phyloP scores from a whole-genome alignment of 2,797 vertebrate genomes.

The Gymnothorax javanicus region DNA sequence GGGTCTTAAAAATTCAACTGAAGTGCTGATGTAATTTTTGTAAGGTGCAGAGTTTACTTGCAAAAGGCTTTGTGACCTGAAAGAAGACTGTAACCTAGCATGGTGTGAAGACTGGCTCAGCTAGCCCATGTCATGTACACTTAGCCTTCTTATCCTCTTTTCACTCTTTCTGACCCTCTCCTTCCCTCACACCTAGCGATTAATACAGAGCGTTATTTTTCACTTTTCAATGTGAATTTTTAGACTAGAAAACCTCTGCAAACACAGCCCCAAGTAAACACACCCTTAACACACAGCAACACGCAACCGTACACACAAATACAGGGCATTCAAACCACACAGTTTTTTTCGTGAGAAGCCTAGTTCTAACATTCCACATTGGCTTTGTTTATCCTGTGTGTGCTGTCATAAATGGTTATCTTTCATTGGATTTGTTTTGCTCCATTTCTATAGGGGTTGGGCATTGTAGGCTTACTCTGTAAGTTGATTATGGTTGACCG shows the following conservation, averaged over 20 bases:
- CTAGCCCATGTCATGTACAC: too few relatives aligned
- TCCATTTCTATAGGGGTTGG: not conserved
- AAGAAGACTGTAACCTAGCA: not conserved
- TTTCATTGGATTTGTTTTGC: not conserved
- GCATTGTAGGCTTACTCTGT: not conserved
- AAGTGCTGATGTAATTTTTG: too few relatives aligned
- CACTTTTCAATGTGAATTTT: not conserved
- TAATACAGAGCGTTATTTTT: constrained; percentile 27
- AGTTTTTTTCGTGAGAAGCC: not conserved
- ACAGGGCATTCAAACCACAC: not conserved
- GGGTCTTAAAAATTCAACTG: not conserved
- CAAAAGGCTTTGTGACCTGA: not conserved
- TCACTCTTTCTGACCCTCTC: not conserved
- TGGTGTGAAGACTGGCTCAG: too few relatives aligned
- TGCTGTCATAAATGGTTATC: constrained; percentile 2
- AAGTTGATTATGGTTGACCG: not conserved
- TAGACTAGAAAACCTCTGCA: not conserved
- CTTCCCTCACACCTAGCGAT: not conserved
- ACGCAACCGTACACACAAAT: not conserved
- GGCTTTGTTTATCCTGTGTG: not conserved
- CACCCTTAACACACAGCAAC: not conserved
- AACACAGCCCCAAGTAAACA: not conserved
- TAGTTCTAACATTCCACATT: not conserved
- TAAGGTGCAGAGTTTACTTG: too few relatives aligned
- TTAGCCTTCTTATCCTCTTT: not conserved